phyloP scores from a whole-genome alignment of 2,888 invertebrate species.

The Habrosyne pyritoides region DNA sequence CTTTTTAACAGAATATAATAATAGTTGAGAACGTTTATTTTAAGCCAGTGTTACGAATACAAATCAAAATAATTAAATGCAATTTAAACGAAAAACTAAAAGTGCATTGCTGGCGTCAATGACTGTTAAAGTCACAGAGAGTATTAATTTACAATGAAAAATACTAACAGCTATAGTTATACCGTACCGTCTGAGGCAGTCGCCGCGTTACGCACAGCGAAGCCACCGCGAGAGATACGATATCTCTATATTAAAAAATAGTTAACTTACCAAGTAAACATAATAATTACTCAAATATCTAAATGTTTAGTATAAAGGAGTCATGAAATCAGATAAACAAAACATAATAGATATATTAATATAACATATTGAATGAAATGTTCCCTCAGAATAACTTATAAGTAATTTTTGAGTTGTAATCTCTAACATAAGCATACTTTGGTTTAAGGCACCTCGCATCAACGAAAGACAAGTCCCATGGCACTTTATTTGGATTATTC shows the following conservation, averaged over 20 bases:
- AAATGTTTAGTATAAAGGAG: background rate
- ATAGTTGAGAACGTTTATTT: background rate
- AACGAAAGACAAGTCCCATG: background rate
- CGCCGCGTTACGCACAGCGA: background rate
- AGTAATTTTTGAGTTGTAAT: background rate
- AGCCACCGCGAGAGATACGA: background rate
- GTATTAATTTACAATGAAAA: too few species aligned
- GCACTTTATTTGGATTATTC: background rate
- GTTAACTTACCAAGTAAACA: background rate
- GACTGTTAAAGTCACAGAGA: too few species aligned
- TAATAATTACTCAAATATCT: background rate
- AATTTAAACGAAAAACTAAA: background rate
- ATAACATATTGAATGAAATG: too few species aligned
- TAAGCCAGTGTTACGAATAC: background rate
- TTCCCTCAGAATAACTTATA: background rate
- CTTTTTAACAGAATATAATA: background rate
- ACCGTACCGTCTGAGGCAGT: too few species aligned
- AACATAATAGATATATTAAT: background rate
- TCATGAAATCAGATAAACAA: background rate
- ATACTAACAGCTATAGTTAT: too few species aligned
- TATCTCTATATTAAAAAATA: background rate
- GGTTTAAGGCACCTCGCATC: background rate
- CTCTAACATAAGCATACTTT: conserved; percentile 1
- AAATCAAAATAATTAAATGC: background rate
- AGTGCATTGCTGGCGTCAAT: too few species aligned